Evolutionary conservation across 2,797 vertebrate genomes (phyloP).

Genomic region (Esox masquinongy): DNA sequence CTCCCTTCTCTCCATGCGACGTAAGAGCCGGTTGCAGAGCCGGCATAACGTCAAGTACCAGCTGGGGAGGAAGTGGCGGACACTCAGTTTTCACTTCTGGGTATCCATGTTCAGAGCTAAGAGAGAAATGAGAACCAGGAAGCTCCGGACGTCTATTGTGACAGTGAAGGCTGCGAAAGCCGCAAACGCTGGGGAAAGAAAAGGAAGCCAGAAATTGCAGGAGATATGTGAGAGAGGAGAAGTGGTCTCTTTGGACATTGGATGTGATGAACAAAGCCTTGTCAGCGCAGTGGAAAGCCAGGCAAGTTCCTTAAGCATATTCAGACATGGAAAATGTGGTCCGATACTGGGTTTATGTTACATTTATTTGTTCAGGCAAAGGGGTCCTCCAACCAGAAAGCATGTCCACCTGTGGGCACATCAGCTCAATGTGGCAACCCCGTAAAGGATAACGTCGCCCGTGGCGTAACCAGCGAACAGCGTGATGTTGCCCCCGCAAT

Average conservation of each 20-base stretch:
- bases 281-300: not conserved
- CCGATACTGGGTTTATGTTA: not conserved
- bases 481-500: not conserved
- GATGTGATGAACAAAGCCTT: slow-evolving; percentile 15
- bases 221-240: not conserved
- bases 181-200: not conserved
- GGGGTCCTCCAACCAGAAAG: not conserved
- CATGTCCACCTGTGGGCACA: not conserved
- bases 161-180: not conserved
- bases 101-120: slow-evolving; percentile 27
- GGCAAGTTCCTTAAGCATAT: not conserved
- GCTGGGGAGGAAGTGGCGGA: slow-evolving; percentile 58
- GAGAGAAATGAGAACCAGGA: not conserved
- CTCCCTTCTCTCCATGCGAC: slow-evolving; percentile 41
- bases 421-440: slow-evolving; percentile 9
- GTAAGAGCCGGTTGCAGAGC: slow-evolving; percentile 53
- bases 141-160: not conserved
- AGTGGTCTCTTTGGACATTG: not conserved
- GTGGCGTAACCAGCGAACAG: not conserved
- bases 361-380: not conserved
- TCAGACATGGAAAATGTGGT: no score
- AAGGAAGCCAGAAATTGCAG: not conserved
- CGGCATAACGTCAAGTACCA: slow-evolving; percentile 48
- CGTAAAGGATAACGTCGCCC: not conserved
- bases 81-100: slow-evolving; percentile 34